Evolutionary conservation across 2,113 vertebrate species (phyloP), one percentile per base, ranked within the genome.

Genomic region (Heloderma charlesbogerti): DNA sequence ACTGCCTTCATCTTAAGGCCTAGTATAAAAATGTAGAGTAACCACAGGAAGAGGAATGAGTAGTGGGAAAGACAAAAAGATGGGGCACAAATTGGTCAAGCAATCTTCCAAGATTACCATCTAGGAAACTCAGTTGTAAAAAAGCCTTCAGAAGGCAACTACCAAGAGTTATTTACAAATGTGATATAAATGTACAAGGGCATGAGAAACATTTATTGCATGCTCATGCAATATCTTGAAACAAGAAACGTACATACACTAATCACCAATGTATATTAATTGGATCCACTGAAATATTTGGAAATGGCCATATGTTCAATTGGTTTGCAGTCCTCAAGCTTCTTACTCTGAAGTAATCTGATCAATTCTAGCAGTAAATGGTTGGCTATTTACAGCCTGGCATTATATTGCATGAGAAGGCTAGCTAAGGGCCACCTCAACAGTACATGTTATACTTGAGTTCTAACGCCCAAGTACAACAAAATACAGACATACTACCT

Each of bases 71-170:
- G 48, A 57, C 51, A 54, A 54, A 51, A 87, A 51, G 37, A 57
- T 54, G 40, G 48, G 13, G 12, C 72, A 75, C 37, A 67, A 57
- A 34, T 4, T 71, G 48, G 4, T 48, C 48, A 51, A 72, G 43
- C 31, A 72, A 25, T 51, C 34, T 72, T 72, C 84, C 69, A 71
- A 57, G 34, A 51, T 29, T 86, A 72, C 84, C 29, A 71, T 72
- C 69, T 72, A 72, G 69, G 67, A 67, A 86, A 85, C 40, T 48
- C 31, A 85, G 48, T 72, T 86, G 45, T 86, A 67, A 72, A 86
- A 72, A 67, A 72, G 15, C 84, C 69, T 86, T 86, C n/a, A n/a
- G 48, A 18, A 86, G 51, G 48, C n/a, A 74, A 31, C 43, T 86
- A 45, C 67, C 67, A 72, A 86, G 34, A 86, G 9, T n/a, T 72